Evolutionary conservation across 2,113 vertebrate species (phyloP), one percentile per base, ranked within the genome.

Genomic region (Tiliqua scincoides): DNA sequence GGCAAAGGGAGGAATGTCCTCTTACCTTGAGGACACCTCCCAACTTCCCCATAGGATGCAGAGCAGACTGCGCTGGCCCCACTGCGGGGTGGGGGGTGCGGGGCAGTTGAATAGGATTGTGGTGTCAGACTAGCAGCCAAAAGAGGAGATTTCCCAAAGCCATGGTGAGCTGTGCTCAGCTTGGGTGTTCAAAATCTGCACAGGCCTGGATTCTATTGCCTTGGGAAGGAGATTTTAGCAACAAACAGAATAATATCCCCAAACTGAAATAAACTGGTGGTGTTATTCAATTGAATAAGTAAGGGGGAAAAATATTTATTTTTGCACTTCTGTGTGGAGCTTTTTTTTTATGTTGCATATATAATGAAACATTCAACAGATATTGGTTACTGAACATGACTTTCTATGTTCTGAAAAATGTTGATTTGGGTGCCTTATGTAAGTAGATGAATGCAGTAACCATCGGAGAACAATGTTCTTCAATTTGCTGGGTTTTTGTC

Each of bases 401-500:
- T 43, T 61, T 2, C 54, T 71, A 43, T 79, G 25, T 79, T 79
- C 67, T 68, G 52, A 85, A 62, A 72, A 59, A 48, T 71, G n/a
- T 35, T 79, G 76, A 62, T 79, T 62, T 71, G 8, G 20, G 65
- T 25, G 71, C 65, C 70, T 85, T 79, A 71, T 76, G 75, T 76
- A n/a, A 68, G 61, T 75, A 84, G 72, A 84, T 43, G 37, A 48
- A 30, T 72, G n/a, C 32, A 80, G 75, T 59, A 71, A 71, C 75
- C 52, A 85, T 85, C 25, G 25, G 35, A 79, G 57, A 74, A 74
- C 18, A 79, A 43, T 43, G 77, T 40, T 63, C 25, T 63, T 9
- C n/a, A 63, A 75, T 21, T 11, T 30, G 43, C 8, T 48, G 37
- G 48, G 37, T 63, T n/a, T 43, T 57, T 12, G 6, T 20, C 37